Base-by-base conservation (phyloP, 2,113 vertebrate genomes). In the Australoheros scitulus region DNA sequence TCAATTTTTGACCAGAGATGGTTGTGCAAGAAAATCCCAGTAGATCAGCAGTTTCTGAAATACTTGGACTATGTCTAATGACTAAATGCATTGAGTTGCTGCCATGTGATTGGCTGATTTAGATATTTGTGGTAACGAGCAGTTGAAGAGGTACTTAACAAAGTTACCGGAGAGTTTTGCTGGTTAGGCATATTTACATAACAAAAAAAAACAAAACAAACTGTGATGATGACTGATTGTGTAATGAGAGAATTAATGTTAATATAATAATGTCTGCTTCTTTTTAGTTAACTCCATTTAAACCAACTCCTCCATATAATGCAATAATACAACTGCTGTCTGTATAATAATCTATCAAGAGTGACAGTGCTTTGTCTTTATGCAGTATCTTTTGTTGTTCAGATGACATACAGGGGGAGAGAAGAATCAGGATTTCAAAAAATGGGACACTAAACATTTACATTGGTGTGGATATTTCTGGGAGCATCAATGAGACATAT, bases 401-500 rank as follows among this genome's bases (percentile, higher is more conserved):
- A 96, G 95, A 63, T 7, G 75, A 85, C 13, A 91, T 43, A 34
- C 91, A 92, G 58, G 5, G 17, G 3, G 92, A 65, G 6, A 95
- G 90, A 58, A 91, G 0, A 56, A 91, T 96, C 20, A 43, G 20
- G 9, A 52, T 96, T 17, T 55, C 85, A 2, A 89, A 85, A 52
- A 77, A 77, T 29, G 94, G 93, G 34, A 93, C 79, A 3, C 93
- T 96, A 1, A 93, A 96, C 72, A 95, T 96, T 61, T 96, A 94
- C 22, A 96, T 96, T 3, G 95, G 84, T 15, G 75, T 96, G 59
- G 96, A 96, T 77, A 91, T 94, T 72, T 96, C 96, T 55, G 90
- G 89, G 26, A 96, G 96, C 82, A 94, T 96, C 1, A 1, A 20
- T 0, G 2, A 91, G 4, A 0, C 32, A 0, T 1, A 95, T 0